A percentile compares a stretch with the other conserved stretches of the same genome.
Evolutionary conservation across 2,797 vertebrate species (phyloP).

Genomic region (Ptychadena robeensis): DNA sequence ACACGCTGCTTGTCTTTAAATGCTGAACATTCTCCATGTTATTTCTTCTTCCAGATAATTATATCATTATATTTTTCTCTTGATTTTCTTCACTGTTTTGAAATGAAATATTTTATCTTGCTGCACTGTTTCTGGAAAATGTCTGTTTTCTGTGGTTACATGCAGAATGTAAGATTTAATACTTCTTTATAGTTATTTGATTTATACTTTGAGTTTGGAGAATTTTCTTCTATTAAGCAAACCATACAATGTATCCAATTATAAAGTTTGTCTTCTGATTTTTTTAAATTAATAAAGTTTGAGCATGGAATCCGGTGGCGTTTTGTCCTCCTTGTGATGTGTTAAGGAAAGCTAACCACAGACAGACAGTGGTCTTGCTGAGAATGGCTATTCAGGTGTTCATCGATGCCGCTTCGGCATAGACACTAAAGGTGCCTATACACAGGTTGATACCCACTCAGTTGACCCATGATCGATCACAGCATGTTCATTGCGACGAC

Average conservation of each 20-base stretch:
- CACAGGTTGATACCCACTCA: too few species aligned
- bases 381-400: not conserved
- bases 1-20: not conserved
- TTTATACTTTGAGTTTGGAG: not conserved
- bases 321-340: not conserved
- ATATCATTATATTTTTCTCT: not conserved
- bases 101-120: not conserved
- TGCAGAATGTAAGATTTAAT: not conserved
- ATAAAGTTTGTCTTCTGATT: conserved; percentile 11
- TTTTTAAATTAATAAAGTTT: conserved; percentile 65
- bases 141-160: not conserved
- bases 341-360: not conserved
- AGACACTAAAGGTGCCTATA: too few species aligned
- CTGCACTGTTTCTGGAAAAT: not conserved
- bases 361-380: not conserved
- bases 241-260: not conserved
- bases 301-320: conserved; percentile 19
- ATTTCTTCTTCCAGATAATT: too few species aligned
- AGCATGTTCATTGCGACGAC: too few species aligned
- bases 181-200: not conserved
- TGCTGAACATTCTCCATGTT: not conserved
- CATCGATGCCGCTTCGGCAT: too few species aligned
- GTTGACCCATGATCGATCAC: too few species aligned
- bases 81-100: not conserved
- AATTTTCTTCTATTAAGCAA: not conserved